phyloP scores from a whole-genome alignment of 2,888 invertebrate species.

The Dryocosmus kuriphilus region DNA sequence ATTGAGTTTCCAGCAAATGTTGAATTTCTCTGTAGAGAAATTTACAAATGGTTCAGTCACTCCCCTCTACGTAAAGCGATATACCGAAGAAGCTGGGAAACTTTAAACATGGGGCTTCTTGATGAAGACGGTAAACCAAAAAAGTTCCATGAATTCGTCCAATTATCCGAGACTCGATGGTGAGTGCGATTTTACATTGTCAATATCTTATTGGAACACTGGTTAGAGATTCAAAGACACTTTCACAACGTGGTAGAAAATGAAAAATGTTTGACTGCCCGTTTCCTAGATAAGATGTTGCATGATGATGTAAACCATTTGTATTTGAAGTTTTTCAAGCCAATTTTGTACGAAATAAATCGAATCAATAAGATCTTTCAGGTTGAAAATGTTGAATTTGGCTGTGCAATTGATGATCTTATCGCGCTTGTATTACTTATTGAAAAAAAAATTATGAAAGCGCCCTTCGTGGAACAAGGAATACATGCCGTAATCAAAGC shows the following conservation, averaged over 20 bases:
- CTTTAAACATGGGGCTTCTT: slow-evolving; percentile 36
- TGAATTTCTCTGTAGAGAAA: slow-evolving; percentile 55
- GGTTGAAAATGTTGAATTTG: slow-evolving; percentile 42
- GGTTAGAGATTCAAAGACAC: slow-evolving; percentile 48
- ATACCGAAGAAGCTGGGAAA: slow-evolving; percentile 52
- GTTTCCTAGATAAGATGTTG: slow-evolving; percentile 48
- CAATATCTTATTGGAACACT: slow-evolving; percentile 55
- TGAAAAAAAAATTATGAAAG: slow-evolving; percentile 46
- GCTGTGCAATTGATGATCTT: slow-evolving; percentile 43
- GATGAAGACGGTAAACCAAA: slow-evolving; percentile 20
- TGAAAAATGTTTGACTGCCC: slow-evolving; percentile 53
- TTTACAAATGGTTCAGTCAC: slow-evolving; percentile 55
- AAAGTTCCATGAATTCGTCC: slow-evolving; percentile 51
- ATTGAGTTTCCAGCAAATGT: slow-evolving; percentile 54
- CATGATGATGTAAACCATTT: slow-evolving; percentile 49
- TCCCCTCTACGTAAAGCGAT: slow-evolving; percentile 50
- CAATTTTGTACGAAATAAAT: slow-evolving; percentile 46
- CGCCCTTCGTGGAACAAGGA: slow-evolving; percentile 36
- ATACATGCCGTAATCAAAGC: slow-evolving; percentile 25
- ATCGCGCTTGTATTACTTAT: slow-evolving; percentile 39
- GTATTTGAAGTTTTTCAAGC: slow-evolving; percentile 45
- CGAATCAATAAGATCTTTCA: slow-evolving; percentile 47
- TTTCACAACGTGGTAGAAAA: slow-evolving; percentile 44
- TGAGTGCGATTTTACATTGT: slow-evolving; percentile 53
- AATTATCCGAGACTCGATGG: slow-evolving; percentile 56